Base-by-base conservation (phyloP, 2,888 invertebrate species). In the Drosophila cognata region DNA sequence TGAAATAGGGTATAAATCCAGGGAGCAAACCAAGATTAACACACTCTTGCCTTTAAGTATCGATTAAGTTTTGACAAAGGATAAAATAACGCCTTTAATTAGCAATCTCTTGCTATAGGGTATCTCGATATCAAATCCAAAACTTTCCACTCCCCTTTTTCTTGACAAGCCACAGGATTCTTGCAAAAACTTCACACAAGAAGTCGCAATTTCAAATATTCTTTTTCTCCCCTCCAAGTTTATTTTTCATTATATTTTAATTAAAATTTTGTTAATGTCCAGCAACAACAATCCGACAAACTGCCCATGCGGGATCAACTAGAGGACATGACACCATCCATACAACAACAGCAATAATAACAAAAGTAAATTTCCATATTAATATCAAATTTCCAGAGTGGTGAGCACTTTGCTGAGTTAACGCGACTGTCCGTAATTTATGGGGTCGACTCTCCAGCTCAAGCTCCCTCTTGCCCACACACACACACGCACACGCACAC, bases 181-280 rank as follows among this genome's bases (percentile, higher is more conserved):
- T 36, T 28, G 3, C 25, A 18, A 36, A 61, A 51, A 21, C 68
- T 41, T 52, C 18, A 66, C 52, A 58, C 48, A 46, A 46, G 52
- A 28, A 50, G 48, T 48, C 21, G 57, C 71, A n/a, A 48, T 31
- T 57, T 41, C n/a, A 64, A 43, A 74, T 65, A 29, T 35, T 35
- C 55, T 13, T 57, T 59, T 33, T 35, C 16, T 13, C 29, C n/a
- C 28, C 18, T 35, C 7, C 55, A n/a, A 50, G 62, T 80, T 83
- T 81, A 48, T 70, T 73, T 84, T 59, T 55, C 82, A 85, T 85
- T 82, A 84, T 71, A 57, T 79, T 77, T 88, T 85, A 75, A 86
- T 88, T 80, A 88, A 88, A 88, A 83, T 71, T 38, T 77, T 62
- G 53, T 58, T 69, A 68, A 69, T 74, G 64, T 62, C 53, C 63